Evolutionary conservation across 2,797 vertebrate species (phyloP), one percentile per base, ranked within the genome.

Genomic region (Pangasius mekongensis): DNA sequence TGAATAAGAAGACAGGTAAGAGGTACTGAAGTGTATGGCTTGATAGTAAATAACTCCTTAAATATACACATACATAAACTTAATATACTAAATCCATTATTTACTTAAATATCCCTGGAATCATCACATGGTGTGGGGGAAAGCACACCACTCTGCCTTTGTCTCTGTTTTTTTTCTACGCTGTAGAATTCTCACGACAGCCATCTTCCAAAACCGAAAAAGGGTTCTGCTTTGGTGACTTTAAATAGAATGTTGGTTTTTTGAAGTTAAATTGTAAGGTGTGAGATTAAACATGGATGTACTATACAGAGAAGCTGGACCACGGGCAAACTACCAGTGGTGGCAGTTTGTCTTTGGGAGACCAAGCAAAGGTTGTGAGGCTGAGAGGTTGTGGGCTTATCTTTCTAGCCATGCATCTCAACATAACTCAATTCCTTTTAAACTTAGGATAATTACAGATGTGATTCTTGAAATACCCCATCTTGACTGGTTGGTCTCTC

Each of bases 21-120:
- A 97, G 96, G 96, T 97, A 97, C 96, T 96, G 93, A 95, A 96
- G 95, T 96, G 96, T 96, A 97, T 97, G 96, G 96, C 96, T 97
- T 97, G 93, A 94, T 96, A 95, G 94, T 95, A 94, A 95, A 95
- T 91, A 92, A 91, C 92, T 94, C 90, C 91, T 94, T 94, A 94
- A 96, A 94, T 96, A 90, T 88, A 93, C 94, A 96, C 93, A 96
- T 92, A 95, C 91, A 94, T 94, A 91, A 92, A 95, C 93, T 94
- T 93, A 94, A 92, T 93, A 85, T 91, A 94, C 92, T 92, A 89
- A 87, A 88, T 95, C 91, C 95, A 95, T 91, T 86, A 95, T 93
- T 87, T 95, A 93, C 90, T 94, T 94, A 91, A 94, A 94, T 94
- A 95, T 95, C 95, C 95, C 95, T 96, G 96, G 95, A 97, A 96